Base-by-base conservation (phyloP, 2,797 vertebrate species). In the Anniella stebbinsi region DNA sequence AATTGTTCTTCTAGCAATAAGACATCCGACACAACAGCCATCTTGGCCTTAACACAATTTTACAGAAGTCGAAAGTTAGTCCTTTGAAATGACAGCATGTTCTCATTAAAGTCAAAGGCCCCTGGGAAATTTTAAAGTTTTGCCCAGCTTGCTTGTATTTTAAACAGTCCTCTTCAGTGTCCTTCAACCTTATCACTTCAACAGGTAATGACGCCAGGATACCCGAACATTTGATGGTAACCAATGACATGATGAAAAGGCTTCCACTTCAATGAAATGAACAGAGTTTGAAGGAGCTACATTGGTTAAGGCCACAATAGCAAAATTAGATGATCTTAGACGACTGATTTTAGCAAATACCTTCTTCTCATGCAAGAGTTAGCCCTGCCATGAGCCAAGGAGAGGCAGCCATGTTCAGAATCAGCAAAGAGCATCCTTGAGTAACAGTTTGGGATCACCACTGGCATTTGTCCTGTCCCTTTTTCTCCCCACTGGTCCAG, bases 21-120 rank as follows among this genome's bases (percentile, higher is more conserved):
- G 38, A 38, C 48, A 70, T 80, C 45, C 36, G n/a, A 89, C 38
- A 69, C 23, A 77, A 69, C 73, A 4, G 12, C 75, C 11, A 25
- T 23, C 18, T 25, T 25, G 9, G 63, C 21, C 48, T n/a, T 36
- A 23, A n/a, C 11, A 38, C 1, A 9, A 10, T 51, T 77, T 48
- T 38, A 67, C 2, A 21, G 76, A 41, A 78, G 28, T 69, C 33
- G 38, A 67, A 80, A 85, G 66, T 11, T 70, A 60, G 83, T 57
- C 48, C 48, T 86, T 48, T 60, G 41, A 45, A 80, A 57, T 57
- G 13, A 80, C 70, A 82, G 80, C 30, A 12, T 18, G 21, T 80
- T 70, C 83, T 70, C 51, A 72, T 89, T 86, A 11, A 60, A 85
- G 66, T n/a, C 63, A 60, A 89, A 86, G 67, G 18, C 12, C 54